Base-by-base conservation (phyloP, 1,140 invertebrate species). In the Microvelia longipes region DNA sequence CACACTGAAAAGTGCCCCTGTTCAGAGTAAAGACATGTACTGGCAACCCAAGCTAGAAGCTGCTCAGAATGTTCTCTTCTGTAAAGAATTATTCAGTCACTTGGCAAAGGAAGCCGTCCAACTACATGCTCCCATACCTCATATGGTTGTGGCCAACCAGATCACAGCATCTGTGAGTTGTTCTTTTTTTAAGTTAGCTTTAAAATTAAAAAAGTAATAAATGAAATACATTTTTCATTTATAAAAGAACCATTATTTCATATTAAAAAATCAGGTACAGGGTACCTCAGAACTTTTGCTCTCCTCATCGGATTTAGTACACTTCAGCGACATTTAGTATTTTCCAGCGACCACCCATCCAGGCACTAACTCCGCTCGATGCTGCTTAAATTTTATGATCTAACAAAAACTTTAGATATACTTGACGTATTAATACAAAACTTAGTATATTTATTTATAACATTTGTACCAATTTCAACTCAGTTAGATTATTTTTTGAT, bases 1-100 rank as follows among this genome's bases (percentile, higher is more conserved):
- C 77, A 80, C 90, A 0, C 82, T 90, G 28, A 77, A 77, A 63
- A 83, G 85, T 0, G 86, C 86, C 29, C 86, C 88, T 13, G 84
- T 88, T 0, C 82, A 88, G 0, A 25, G 24, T 15, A n/a, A 63
- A 1, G 91, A 94, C 73, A 84, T 89, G 63, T 88, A 92, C 77
- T 98, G 95, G 96, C 93, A 97, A 75, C 90, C 93, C 75, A 94
- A 94, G 77, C 80, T 98, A 5, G 95, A 98, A 80, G 91, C 91
- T 1, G 95, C 95, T 0, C 96, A 98, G 77, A 98, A 98, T 81
- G 94, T 98, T 29, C 80, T 98, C 1, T 98, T 97, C 80, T 98
- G 95, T 79, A 98, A 98, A 82, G 96, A 98, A 81, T 79, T 98
- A 1, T 98, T 98, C 78, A 91, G 92, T 71, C 91, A 97, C 77